Evolutionary conservation across 2,113 vertebrate genomes (phyloP).

Genomic region (Pygoscelis adeliae): DNA sequence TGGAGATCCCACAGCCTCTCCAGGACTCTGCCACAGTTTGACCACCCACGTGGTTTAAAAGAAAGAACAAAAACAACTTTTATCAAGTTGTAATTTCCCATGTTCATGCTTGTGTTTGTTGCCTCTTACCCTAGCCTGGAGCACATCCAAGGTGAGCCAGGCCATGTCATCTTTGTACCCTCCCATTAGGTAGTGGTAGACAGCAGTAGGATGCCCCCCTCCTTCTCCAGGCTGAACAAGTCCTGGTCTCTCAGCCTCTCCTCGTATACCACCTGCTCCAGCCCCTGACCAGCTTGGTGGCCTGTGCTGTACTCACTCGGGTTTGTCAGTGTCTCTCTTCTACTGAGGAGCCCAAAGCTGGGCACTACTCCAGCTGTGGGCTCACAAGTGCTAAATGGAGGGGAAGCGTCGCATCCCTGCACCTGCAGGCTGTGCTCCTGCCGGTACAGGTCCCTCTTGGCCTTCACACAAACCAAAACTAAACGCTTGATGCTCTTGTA

Average conservation of each 20-base stretch:
- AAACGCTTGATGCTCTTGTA: background rate
- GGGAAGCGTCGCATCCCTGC: background rate
- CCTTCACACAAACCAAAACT: background rate
- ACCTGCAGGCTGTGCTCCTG: background rate
- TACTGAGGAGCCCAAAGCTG: background rate
- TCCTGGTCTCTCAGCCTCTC: background rate
- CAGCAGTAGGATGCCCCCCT: background rate
- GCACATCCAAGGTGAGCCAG: background rate
- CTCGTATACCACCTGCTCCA: background rate
- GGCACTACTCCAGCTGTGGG: background rate
- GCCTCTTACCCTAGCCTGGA: background rate
- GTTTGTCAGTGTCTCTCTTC: background rate
- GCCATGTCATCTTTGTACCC: background rate
- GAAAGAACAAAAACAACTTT: background rate
- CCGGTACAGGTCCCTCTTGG: background rate
- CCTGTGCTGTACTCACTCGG: background rate
- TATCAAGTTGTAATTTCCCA: background rate
- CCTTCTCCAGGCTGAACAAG: background rate
- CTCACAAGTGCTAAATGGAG: background rate
- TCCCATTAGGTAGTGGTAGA: background rate
- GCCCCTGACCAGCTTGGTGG: background rate
- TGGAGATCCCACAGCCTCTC: rapidly evolving
- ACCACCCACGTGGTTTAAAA: background rate
- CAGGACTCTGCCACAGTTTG: background rate
- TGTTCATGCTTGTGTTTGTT: background rate